Evolutionary conservation across 1,140 invertebrate genomes (phyloP).

Genomic region (Bactericera cockerelli): DNA sequence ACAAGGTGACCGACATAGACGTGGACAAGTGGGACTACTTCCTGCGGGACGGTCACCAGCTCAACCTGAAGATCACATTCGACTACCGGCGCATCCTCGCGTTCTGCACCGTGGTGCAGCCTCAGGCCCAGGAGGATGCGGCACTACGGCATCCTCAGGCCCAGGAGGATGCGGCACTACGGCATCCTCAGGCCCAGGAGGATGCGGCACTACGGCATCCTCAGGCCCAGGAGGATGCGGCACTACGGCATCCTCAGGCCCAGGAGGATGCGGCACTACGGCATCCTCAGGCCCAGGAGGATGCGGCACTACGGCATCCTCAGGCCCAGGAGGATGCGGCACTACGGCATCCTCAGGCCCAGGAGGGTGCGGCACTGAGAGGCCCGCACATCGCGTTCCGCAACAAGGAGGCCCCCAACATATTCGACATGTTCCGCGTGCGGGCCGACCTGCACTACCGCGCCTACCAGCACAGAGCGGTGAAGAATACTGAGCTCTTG

Average conservation of each 20-base stretch:
- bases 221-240: background rate
- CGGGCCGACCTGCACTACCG: conserved; percentile 20
- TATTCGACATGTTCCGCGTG: conserved; percentile 22
- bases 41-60: conserved; percentile 34
- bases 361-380: too few species aligned
- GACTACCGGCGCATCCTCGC: conserved; percentile 21
- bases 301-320: too few species aligned
- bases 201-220: too few species aligned
- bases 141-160: background rate
- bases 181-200: background rate
- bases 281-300: background rate
- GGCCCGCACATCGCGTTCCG: conserved; percentile 18
- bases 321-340: background rate
- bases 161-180: too few species aligned
- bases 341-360: background rate
- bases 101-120: conserved; percentile 16
- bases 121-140: background rate
- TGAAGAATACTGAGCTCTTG: conserved; percentile 22
- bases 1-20: conserved; percentile 44
- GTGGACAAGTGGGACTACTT: conserved; percentile 61
- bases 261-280: too few species aligned
- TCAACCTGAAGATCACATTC: conserved; percentile 21
- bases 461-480: conserved; percentile 22
- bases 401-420: conserved; percentile 19
- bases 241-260: background rate